These are phyloP conservation scores for Oithona nana DNA, from an alignment of 2,888 invertebrate genomes.

Conservation along the genomic window DNA sequence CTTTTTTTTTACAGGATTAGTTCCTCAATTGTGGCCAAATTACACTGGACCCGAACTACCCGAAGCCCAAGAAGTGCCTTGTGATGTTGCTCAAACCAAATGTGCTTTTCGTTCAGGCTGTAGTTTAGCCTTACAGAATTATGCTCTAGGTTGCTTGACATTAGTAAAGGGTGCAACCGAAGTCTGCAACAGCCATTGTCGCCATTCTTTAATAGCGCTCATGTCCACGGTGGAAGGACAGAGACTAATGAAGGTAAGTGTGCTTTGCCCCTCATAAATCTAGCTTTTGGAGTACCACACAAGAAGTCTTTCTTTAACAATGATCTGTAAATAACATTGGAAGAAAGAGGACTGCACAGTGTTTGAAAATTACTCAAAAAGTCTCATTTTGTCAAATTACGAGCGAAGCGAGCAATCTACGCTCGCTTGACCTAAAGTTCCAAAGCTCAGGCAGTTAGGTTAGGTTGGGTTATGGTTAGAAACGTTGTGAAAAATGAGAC, in stretches of 20 bases:
- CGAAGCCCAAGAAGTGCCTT: slow-evolving; percentile 19
- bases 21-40: slow-evolving; percentile 15
- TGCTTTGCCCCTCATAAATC: too few species aligned
- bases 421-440: too few species aligned
- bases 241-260: slow-evolving; percentile 51
- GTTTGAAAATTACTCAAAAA: too few species aligned
- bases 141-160: slow-evolving; percentile 49
- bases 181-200: slow-evolving; percentile 49
- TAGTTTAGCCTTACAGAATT: slow-evolving; percentile 52
- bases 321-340: too few species aligned
- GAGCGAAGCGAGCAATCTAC: too few species aligned
- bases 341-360: too few species aligned
- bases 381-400: too few species aligned
- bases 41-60: slow-evolving; percentile 8
- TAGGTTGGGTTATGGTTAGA: too few species aligned
- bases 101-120: slow-evolving; percentile 58
- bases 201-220: slow-evolving; percentile 54
- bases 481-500: too few species aligned
- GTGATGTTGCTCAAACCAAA: slow-evolving; percentile 38
- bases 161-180: slow-evolving; percentile 34
- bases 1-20: slow-evolving; percentile 3
- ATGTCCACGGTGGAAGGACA: slow-evolving; percentile 59
- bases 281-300: too few species aligned
- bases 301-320: too few species aligned
- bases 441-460: too few species aligned